These are phyloP conservation scores for Nannobrachium achirus DNA, from an alignment of 2,113 vertebrate species.

Conservation along the genomic window DNA sequence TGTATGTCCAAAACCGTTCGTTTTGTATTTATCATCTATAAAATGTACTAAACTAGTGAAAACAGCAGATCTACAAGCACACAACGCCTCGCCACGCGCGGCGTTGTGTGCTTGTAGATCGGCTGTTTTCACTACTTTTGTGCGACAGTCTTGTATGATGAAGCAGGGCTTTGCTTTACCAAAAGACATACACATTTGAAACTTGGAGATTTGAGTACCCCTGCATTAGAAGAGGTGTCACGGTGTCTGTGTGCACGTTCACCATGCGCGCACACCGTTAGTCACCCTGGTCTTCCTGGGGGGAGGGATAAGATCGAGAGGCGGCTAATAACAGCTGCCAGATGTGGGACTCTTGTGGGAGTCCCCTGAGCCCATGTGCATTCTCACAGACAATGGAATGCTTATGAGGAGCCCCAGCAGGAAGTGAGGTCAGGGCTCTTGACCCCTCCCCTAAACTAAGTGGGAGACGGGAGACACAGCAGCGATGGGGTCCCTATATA, in stretches of 20 bases:
- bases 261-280: conserved; percentile 31
- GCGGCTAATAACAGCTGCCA: conserved; percentile 82
- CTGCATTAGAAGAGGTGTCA: not conserved
- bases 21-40: too few relatives aligned
- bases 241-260: conserved; percentile 26
- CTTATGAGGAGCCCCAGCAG: conserved; percentile 80
- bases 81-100: too few relatives aligned
- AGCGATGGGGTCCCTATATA: conserved; percentile 55
- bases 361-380: conserved; percentile 74
- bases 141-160: too few relatives aligned
- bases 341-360: conserved; percentile 82
- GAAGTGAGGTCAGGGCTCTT: conserved; percentile 84
- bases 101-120: too few relatives aligned
- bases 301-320: conserved; percentile 31
- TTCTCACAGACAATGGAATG: conserved; percentile 86
- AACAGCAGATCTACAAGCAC: too few relatives aligned
- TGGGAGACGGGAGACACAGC: conserved; percentile 54
- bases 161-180: too few relatives aligned
- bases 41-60: too few relatives aligned
- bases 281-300: conserved; percentile 38
- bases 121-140: too few relatives aligned
- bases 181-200: too few relatives aligned
- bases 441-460: conserved; percentile 71
- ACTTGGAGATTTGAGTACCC: too few relatives aligned
- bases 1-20: too few relatives aligned